Evolutionary conservation across 2,888 invertebrate genomes (phyloP), one percentile per base, ranked within the genome.

Genomic region (Coelinius sp.): DNA sequence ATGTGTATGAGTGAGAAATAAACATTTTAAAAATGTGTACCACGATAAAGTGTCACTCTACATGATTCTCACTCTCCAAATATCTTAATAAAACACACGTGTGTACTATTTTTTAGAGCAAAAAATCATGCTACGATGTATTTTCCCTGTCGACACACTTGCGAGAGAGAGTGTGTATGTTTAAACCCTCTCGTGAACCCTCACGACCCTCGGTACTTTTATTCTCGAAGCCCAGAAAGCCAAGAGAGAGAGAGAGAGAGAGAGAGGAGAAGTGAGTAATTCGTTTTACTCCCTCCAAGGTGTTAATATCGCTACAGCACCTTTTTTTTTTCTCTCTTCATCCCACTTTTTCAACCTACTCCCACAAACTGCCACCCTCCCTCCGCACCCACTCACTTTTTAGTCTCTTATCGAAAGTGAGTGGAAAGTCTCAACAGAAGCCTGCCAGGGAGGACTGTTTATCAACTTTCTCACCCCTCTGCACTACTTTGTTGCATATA

Each of bases 221-320:
- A 38, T 27, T 38, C 35, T 52, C 52, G 12, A 22, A 38, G 38
- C 67, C 35, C 20, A 49, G 62, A 31, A 10, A 35, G 14, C 35
- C 20, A 35, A 8, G 8, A 24, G 35, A 10, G 10, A 59, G 35
- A 59, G 41, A 41, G 41, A 8, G 8, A 24, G 35, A 10, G 10
- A 59, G 35, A 59, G 41, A 41, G 41, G 22, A 35, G 35, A 68
- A 56, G 31, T 56, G 70, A 63, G 70, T 74, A 76, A 77, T 77
- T 77, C 75, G 75, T 74, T 77, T 74, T 76, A 59, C 70, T 67
- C 70, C 44, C 69, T 69, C 41, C 62, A 73, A 76, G 72, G 76
- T 77, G 77, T 76, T 76, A 77, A 76, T 77, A 77, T 74, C 75
- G 72, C 72, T 71, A 64, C 70, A 52, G 20, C 27, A 44, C 35